Percentiles rank a stretch among this genome's conserved stretches.
Conservation (phyloP, 2,888 invertebrate species). For the Nezara viridula region DNA sequence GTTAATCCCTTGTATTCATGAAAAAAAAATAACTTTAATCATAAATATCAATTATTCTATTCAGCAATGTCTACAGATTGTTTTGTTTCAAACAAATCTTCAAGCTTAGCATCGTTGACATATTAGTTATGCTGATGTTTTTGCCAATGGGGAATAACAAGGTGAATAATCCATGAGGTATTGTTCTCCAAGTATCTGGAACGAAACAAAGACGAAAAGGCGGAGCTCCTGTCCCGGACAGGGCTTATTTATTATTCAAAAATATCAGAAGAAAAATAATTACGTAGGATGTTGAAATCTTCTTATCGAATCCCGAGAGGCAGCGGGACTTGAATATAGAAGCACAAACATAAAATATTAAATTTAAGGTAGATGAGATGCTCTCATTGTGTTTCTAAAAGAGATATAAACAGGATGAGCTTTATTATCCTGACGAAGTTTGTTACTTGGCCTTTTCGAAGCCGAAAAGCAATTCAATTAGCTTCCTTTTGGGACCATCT, state of each 20-base stretch:
- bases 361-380: conserved; percentile 29
- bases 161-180: conserved; percentile 4
- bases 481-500: not conserved
- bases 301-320: conserved; percentile 21
- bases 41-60: too few species aligned
- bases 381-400: conserved; percentile 39
- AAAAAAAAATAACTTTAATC: too few species aligned
- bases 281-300: not conserved
- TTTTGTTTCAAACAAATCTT: too few species aligned
- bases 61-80: too few species aligned
- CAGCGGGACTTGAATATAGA: not conserved
- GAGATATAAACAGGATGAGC: not conserved
- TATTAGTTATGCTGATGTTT: not conserved
- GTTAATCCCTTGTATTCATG: too few species aligned
- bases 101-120: not conserved
- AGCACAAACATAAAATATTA: conserved; percentile 17
- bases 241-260: not conserved
- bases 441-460: conserved; percentile 32
- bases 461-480: conserved; percentile 1
- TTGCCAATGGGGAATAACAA: not conserved
- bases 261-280: conserved; percentile 23
- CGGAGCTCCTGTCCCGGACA: not conserved
- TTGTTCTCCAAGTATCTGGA: not conserved
- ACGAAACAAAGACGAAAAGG: not conserved
- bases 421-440: conserved; percentile 37